These are phyloP conservation scores for Trichomalopsis sarcophagae DNA, from an alignment of 1,140 invertebrate genomes.

Conservation along the genomic window DNA sequence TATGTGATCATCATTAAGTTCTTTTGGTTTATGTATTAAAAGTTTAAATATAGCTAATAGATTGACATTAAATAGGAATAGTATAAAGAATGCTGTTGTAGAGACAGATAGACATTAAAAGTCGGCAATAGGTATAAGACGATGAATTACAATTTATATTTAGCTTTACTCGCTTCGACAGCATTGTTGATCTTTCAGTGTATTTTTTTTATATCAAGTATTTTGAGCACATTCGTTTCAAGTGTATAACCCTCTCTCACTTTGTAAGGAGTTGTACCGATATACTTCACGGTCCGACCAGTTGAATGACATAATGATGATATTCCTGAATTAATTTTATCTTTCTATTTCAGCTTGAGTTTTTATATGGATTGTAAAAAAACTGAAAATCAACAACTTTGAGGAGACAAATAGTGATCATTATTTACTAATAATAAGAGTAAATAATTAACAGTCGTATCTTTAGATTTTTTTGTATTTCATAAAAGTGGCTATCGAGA, in stretches of 20 bases:
- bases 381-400: conserved; percentile 14
- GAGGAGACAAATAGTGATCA: conserved; percentile 22
- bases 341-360: not conserved
- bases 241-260: conserved; percentile 73
- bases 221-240: conserved; percentile 72
- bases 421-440: not conserved
- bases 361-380: conserved; percentile 33
- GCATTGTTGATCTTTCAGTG: conserved; percentile 71
- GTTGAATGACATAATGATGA: not conserved
- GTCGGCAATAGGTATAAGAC: conserved; percentile 71
- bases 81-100: conserved; percentile 72
- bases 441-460: conserved; percentile 13
- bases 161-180: conserved; percentile 68
- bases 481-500: not conserved
- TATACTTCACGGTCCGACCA: conserved; percentile 59
- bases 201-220: conserved; percentile 66
- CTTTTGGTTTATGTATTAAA: conserved; percentile 64
- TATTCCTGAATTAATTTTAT: not conserved
- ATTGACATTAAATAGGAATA: conserved; percentile 72
- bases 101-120: conserved; percentile 73
- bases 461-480: conserved; percentile 10
- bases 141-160: conserved; percentile 71
- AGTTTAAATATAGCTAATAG: conserved; percentile 69
- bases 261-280: conserved; percentile 73
- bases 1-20: conserved; percentile 65